phyloP scores from a whole-genome alignment of 2,113 vertebrate species.

The Apeltes quadracus region DNA sequence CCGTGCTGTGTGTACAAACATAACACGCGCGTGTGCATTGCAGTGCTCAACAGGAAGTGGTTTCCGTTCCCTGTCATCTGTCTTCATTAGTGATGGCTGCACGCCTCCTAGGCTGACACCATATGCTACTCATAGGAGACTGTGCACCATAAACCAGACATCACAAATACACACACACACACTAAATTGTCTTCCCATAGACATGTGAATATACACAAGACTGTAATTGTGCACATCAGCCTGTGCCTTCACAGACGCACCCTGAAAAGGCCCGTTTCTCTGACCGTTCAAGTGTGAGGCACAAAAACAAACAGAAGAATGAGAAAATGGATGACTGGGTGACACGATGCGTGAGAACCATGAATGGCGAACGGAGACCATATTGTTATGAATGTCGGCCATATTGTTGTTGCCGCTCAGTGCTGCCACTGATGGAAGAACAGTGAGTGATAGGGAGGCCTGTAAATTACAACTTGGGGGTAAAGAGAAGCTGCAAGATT shows the following conservation, averaged over 20 bases:
- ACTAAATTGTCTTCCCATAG: slow-evolving; percentile 30
- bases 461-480: background rate
- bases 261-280: slow-evolving; percentile 43
- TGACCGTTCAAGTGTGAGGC: slow-evolving; percentile 50
- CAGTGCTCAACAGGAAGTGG: slow-evolving; percentile 69
- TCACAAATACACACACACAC: slow-evolving; percentile 41
- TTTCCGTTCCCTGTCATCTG: slow-evolving; percentile 73
- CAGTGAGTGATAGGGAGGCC: background rate
- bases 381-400: slow-evolving; percentile 53
- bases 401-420: slow-evolving; percentile 49
- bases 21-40: slow-evolving; percentile 36
- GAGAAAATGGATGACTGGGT: slow-evolving; percentile 55
- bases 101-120: slow-evolving; percentile 77
- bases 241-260: slow-evolving; percentile 28
- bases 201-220: slow-evolving; percentile 23
- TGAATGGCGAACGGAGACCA: slow-evolving; percentile 61
- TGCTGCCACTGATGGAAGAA: slow-evolving; percentile 31
- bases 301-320: slow-evolving; percentile 61
- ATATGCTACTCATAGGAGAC: slow-evolving; percentile 75
- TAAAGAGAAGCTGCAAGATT: slow-evolving; percentile 3
- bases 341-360: slow-evolving; percentile 53
- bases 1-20: slow-evolving; percentile 20
- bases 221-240: slow-evolving; percentile 23
- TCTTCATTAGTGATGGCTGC: slow-evolving; percentile 84
- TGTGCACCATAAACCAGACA: slow-evolving; percentile 60